phyloP scores from a whole-genome alignment of 2,113 vertebrate species.

The Zosterops hypoxanthus region DNA sequence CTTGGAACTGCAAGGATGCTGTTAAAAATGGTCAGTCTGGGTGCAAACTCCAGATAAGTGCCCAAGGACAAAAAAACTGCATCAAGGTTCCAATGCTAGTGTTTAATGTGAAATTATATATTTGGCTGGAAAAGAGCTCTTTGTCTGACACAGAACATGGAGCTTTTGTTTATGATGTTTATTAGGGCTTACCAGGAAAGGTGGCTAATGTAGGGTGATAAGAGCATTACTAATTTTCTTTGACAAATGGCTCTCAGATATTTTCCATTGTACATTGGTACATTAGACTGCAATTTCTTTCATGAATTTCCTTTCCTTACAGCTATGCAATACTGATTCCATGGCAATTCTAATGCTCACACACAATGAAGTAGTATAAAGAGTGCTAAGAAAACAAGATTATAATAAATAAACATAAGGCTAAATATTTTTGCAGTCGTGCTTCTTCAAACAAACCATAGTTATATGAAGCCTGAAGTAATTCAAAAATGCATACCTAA shows the following conservation, averaged over 20 bases:
- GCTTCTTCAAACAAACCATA: background rate
- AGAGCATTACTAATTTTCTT: constrained; percentile 51
- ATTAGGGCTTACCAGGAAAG: constrained; percentile 19
- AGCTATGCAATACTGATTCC: background rate
- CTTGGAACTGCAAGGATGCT: background rate
- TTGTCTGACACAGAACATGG: constrained; percentile 7
- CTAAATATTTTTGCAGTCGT: background rate
- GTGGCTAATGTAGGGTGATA: constrained; percentile 16
- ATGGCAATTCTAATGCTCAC: background rate
- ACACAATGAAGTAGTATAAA: background rate
- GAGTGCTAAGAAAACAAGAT: constrained; percentile 34
- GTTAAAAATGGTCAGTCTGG: background rate
- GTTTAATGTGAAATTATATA: constrained; percentile 27
- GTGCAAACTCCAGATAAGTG: background rate
- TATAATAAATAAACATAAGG: constrained; percentile 44
- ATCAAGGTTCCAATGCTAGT: background rate
- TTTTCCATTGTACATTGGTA: constrained; percentile 33
- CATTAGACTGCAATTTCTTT: constrained; percentile 38
- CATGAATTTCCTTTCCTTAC: constrained; percentile 35
- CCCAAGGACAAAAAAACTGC: background rate
- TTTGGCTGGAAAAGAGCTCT: constrained; percentile 9
- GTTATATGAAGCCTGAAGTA: background rate
- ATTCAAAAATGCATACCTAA: background rate
- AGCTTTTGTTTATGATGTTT: constrained; percentile 50
- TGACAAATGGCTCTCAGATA: constrained; percentile 29